Evolutionary conservation across 2,797 vertebrate species (phyloP), one percentile per base, ranked within the genome.

Genomic region (Mus spretus): DNA sequence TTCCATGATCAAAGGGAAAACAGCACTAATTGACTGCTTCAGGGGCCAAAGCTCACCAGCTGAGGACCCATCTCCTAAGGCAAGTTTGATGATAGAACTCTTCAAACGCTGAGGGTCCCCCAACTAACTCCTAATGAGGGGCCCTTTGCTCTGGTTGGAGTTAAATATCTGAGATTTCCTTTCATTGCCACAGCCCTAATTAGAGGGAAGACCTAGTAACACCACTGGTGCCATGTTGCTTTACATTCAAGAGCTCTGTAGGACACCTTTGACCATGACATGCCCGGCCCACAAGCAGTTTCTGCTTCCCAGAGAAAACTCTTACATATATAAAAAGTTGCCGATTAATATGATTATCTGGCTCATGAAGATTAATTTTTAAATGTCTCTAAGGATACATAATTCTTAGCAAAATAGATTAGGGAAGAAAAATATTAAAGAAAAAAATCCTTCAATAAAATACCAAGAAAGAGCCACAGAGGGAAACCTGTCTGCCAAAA

Each of bases 401-500:
- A 87, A 80, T 65, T 87, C 31, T 65, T 80, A 75, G 70, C 40
- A 20, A 79, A 74, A 26, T 77, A 37, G 22, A 83, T 92, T 92
- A 77, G 89, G 87, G 53, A 90, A 14, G 67, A 86, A 85, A 93
- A 94, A 86, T 78, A 78, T 44, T 83, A 22, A 91, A 94, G 87
- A 86, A 79, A 63, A 57, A 79, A n/a, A 2, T 79, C 47, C 2
- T 89, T 79, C 82, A 67, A 91, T 96, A 93, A 97, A 89, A 91
- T 85, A 61, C 20, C 83, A 72, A 95, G 40, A 67, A 83, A 50
- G 0, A 92, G 13, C n/a, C 74, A 75, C 61, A 65, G 63, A 83
- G 14, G 40, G 15, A 87, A 95, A 87, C 17, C 61, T 8, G 44
- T 89, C 89, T 80, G 40, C 31, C 31, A 84, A 24, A 94, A 75